phyloP scores from a whole-genome alignment of 2,113 vertebrate genomes.

The Bubo bubo region DNA sequence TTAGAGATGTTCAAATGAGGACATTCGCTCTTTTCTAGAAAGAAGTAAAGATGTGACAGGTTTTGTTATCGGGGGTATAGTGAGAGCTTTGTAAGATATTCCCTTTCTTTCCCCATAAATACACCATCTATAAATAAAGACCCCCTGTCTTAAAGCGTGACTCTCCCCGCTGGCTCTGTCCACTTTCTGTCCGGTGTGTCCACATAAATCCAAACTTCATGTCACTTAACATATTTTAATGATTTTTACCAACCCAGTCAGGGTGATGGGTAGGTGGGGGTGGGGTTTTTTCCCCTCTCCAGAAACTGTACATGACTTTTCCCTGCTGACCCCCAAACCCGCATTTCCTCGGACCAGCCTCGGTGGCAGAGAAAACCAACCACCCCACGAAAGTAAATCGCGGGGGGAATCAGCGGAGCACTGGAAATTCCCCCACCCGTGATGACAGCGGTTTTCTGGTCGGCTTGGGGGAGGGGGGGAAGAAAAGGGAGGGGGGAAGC shows the following conservation, averaged over 20 bases:
- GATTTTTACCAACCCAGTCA: not conserved
- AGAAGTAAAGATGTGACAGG: constrained; percentile 79
- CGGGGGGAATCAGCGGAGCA: constrained; percentile 50
- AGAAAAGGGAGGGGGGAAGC: not conserved
- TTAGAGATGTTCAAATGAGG: constrained; percentile 54
- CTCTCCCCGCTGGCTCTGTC: constrained; percentile 76
- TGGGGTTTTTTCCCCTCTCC: not conserved
- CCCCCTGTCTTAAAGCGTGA: constrained; percentile 75
- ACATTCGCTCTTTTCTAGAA: constrained; percentile 37
- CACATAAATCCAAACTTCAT: constrained; percentile 59
- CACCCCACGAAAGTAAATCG: not conserved
- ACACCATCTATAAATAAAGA: constrained; percentile 57
- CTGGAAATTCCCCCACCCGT: constrained; percentile 73
- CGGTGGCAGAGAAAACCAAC: not conserved
- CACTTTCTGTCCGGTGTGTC: constrained; percentile 77
- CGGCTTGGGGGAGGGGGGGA: not conserved
- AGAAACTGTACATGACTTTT: not conserved
- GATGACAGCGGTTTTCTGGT: constrained; percentile 74
- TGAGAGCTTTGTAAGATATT: constrained; percentile 74
- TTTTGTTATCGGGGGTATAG: constrained; percentile 75
- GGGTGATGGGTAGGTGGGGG: not conserved
- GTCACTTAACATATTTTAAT: not conserved
- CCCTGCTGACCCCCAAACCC: not conserved
- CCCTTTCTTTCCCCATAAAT: constrained; percentile 50
- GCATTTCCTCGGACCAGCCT: not conserved